Percentiles rank a stretch among this genome's conserved stretches.
These are phyloP conservation scores for Chironomus riparius DNA, from an alignment of 2,888 invertebrate genomes.

Conservation along the genomic window DNA sequence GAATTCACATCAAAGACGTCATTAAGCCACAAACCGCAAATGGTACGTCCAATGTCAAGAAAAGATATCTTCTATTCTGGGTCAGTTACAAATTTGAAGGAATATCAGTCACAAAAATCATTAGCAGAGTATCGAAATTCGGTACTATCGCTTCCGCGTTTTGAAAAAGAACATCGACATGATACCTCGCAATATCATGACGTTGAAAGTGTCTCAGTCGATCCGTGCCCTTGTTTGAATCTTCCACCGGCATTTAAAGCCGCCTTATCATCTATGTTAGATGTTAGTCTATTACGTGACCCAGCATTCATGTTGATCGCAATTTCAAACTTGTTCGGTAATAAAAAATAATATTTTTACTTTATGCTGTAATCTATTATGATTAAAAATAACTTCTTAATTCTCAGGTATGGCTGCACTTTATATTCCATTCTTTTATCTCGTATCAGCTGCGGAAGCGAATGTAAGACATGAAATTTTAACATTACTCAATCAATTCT, in stretches of 20 bases:
- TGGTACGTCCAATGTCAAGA: constrained; percentile 82
- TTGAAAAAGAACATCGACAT: constrained; percentile 53
- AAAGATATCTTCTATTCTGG: constrained; percentile 98
- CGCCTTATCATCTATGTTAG: constrained; percentile 82
- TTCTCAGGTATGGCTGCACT: constrained; percentile 71
- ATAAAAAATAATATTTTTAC: neutral
- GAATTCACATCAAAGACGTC: constrained; percentile 32
- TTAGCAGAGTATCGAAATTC: constrained; percentile 85
- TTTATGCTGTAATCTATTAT: neutral
- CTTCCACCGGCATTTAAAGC: constrained; percentile 73
- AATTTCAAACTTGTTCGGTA: constrained; percentile 86
- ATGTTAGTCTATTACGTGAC: constrained; percentile 77
- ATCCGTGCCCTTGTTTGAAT: constrained; percentile 66
- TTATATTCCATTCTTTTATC: constrained; percentile 92
- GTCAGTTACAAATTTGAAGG: constrained; percentile 84
- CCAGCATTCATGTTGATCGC: constrained; percentile 87
- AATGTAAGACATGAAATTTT: constrained; percentile 48
- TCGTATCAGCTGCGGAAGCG: constrained; percentile 69
- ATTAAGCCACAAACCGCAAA: constrained; percentile 47
- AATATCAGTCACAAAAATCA: constrained; percentile 87
- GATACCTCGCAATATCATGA: constrained; percentile 35
- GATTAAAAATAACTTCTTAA: too few relatives aligned
- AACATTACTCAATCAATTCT: neutral
- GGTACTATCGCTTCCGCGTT: constrained; percentile 75
- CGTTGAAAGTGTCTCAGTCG: neutral